Conservation (phyloP, 2,888 invertebrate genomes). For the Ornithoptera alexandrae region DNA sequence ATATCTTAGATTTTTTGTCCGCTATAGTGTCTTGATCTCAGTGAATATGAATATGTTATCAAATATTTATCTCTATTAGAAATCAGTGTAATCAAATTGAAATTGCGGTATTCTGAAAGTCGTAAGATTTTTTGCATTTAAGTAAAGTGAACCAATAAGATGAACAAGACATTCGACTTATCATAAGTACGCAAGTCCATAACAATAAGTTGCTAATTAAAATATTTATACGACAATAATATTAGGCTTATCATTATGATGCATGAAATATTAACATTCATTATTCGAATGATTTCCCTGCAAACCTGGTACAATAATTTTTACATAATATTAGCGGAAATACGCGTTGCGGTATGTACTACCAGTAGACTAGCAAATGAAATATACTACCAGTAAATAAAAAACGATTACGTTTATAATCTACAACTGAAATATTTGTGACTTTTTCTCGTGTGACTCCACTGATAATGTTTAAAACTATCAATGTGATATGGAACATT, state of each 20-base stretch:
- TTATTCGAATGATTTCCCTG: not conserved
- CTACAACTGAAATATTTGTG: too few species aligned
- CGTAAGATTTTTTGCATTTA: not conserved
- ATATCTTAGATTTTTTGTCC: not conserved
- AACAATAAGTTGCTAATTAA: not conserved
- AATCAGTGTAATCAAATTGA: not conserved
- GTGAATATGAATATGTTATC: not conserved
- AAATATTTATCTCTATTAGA: not conserved
- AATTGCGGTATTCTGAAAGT: not conserved
- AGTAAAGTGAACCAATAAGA: not conserved
- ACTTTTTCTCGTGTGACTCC: too few species aligned
- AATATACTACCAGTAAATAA: not conserved
- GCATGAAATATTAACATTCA: too few species aligned
- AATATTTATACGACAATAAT: not conserved
- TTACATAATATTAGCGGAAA: not conserved
- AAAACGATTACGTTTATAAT: not conserved
- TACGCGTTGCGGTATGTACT: not conserved
- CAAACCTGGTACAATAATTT: not conserved
- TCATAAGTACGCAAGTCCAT: not conserved
- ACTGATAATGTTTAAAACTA: too few species aligned
- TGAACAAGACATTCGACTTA: not conserved
- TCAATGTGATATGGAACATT: too few species aligned
- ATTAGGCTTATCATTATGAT: not conserved
- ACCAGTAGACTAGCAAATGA: too few species aligned
- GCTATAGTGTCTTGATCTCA: not conserved